Conservation (phyloP, 2,113 vertebrate species). For the Manacus vitellinus region DNA sequence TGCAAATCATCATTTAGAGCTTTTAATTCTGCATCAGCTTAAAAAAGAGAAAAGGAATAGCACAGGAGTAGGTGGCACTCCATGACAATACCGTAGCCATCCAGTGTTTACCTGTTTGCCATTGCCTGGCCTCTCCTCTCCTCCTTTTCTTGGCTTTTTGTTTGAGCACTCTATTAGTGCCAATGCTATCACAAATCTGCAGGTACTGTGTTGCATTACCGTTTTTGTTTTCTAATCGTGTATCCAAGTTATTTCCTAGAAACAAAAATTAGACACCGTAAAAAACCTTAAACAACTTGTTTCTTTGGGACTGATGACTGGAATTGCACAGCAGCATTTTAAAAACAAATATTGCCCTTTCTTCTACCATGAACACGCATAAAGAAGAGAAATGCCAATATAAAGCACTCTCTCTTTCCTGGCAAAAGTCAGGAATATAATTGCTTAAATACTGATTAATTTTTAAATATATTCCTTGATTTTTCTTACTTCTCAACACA, state of each 20-base stretch:
- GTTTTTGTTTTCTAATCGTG: slow-evolving; percentile 89
- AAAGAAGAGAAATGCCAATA: neutral
- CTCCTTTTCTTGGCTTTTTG: slow-evolving; percentile 94
- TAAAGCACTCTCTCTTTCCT: neutral
- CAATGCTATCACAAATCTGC: slow-evolving; percentile 91
- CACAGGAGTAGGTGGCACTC: slow-evolving; percentile 37
- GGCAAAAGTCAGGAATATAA: neutral
- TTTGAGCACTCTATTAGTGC: slow-evolving; percentile 88
- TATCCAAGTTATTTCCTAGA: slow-evolving; percentile 89
- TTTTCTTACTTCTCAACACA: neutral
- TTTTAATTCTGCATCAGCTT: slow-evolving; percentile 31
- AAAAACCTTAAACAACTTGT: slow-evolving; percentile 57
- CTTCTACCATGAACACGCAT: neutral
- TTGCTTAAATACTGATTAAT: neutral
- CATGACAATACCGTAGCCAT: slow-evolving; percentile 41
- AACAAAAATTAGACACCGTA: slow-evolving; percentile 65
- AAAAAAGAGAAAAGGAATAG: neutral
- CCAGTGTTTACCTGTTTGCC: slow-evolving; percentile 91
- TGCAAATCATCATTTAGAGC: neutral
- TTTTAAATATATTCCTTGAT: neutral
- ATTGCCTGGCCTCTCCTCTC: slow-evolving; percentile 91
- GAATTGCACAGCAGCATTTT: slow-evolving; percentile 42
- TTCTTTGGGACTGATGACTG: slow-evolving; percentile 37
- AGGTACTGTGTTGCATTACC: slow-evolving; percentile 88
- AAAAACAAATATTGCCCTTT: neutral